These are phyloP conservation scores for Ernsta delagoae DNA, from an alignment of 2,888 invertebrate species.

Conservation along the genomic window DNA sequence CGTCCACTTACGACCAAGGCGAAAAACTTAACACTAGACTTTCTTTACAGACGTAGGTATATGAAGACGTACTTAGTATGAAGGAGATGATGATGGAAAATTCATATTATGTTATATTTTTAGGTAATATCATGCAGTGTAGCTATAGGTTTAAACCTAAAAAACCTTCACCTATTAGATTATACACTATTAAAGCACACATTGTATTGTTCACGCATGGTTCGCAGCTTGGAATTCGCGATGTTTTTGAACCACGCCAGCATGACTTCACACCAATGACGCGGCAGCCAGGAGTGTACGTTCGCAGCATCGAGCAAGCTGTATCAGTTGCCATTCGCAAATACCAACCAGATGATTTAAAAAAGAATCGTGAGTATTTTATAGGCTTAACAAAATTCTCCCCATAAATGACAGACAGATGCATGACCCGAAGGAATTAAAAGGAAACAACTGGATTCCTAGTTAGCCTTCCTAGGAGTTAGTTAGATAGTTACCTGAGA, in stretches of 20 bases:
- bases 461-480: too few species aligned
- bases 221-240: constrained; percentile 89
- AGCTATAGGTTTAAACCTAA: not conserved
- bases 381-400: too few species aligned
- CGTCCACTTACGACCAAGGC: too few species aligned
- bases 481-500: too few species aligned
- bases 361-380: constrained; percentile 76
- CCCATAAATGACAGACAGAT: not conserved
- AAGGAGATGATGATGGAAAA: too few species aligned
- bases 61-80: too few species aligned
- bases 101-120: too few species aligned
- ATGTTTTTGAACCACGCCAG: constrained; percentile 92
- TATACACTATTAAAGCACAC: not conserved
- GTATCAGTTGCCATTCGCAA: constrained; percentile 93
- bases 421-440: too few species aligned
- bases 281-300: constrained; percentile 89
- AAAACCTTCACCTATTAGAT: constrained; percentile 41
- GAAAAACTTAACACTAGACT: too few species aligned
- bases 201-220: constrained; percentile 25
- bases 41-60: too few species aligned
- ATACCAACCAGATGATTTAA: constrained; percentile 86
- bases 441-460: too few species aligned
- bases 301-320: constrained; percentile 93
- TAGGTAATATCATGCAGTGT: too few species aligned
- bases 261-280: constrained; percentile 93